Evolutionary conservation across 2,797 vertebrate species (phyloP), one percentile per base, ranked within the genome.

Genomic region (Sebastes vulpes): DNA sequence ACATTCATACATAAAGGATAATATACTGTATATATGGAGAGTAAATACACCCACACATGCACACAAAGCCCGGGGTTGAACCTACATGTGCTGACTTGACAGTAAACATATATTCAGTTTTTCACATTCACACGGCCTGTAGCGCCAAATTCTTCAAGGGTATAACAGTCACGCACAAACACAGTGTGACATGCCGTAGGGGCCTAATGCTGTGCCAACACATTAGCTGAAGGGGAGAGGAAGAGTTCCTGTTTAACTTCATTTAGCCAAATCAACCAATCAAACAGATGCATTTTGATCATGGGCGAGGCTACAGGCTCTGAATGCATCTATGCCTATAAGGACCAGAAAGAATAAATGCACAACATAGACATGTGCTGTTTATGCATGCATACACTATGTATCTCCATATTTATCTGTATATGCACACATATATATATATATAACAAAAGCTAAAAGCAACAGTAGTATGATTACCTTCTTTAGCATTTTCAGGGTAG

Each of bases 51-150:
- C 12, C 28, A 56, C 50, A 23, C 38, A 16, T 26, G 50, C 64
- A 63, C 46, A 58, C 14, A 35, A 50, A 59, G 14, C 69, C 21
- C 1, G 1, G 5, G 57, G 64, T 74, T 0, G 9, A 7, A 21
- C 2, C 23, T 16, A 38, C 26, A 73, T 65, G 50, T 72, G 81
- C 69, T 89, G 82, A 85, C 69, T 64, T 85, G 66, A 85, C 75
- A 71, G 52, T 20, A 68, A 53, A 57, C 28, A 9, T 14, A 5
- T 1, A 46, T 35, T 18, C 57, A 63, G 28, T 60, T 72, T 59
- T 64, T 25, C 38, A 54, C 53, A 3, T 28, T 31, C 38, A 48
- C 54, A 12, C 11, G 11, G 48, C 54, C 48, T 14, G n/a, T 46
- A 71, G 56, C 52, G 28, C 20, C 65, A 12, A 14, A 46, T 59